Conservation (phyloP, 2,797 vertebrate species). For the Enteromius viviparus region DNA sequence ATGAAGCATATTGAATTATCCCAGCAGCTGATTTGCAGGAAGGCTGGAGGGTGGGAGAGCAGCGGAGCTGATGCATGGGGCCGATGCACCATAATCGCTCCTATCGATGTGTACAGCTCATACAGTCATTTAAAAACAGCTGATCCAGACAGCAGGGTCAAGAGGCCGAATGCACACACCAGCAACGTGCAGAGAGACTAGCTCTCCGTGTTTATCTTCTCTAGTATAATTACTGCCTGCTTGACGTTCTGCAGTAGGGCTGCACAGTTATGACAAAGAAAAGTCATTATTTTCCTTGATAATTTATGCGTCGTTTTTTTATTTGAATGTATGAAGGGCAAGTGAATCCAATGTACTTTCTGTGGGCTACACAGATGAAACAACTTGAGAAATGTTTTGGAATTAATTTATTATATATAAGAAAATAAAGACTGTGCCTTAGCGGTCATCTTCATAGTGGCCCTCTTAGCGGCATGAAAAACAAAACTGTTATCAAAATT, state of each 20-base stretch:
- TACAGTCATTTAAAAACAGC: constrained; percentile 48
- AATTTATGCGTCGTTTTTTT: neutral
- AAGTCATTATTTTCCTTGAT: neutral
- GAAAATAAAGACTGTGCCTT: neutral
- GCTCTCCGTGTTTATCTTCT: neutral
- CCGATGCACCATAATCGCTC: constrained; percentile 43
- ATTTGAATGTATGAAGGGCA: neutral
- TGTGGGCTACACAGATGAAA: neutral
- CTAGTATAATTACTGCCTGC: neutral
- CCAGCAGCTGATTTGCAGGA: constrained; percentile 48
- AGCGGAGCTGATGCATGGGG: constrained; percentile 42
- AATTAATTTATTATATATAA: constrained; percentile 2
- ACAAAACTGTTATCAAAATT: neutral
- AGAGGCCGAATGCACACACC: constrained; percentile 10
- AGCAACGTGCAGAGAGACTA: constrained; percentile 6
- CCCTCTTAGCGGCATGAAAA: constrained; percentile 12
- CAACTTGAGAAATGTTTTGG: neutral
- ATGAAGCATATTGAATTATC: constrained; percentile 50
- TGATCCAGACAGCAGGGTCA: constrained; percentile 47
- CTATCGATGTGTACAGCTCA: constrained; percentile 32
- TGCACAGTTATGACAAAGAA: neutral
- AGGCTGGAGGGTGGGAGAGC: constrained; percentile 24
- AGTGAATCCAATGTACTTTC: neutral
- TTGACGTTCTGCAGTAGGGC: neutral
- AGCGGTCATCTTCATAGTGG: neutral